Evolutionary conservation across 2,113 vertebrate genomes (phyloP).

Genomic region (Eulemur rufifrons): DNA sequence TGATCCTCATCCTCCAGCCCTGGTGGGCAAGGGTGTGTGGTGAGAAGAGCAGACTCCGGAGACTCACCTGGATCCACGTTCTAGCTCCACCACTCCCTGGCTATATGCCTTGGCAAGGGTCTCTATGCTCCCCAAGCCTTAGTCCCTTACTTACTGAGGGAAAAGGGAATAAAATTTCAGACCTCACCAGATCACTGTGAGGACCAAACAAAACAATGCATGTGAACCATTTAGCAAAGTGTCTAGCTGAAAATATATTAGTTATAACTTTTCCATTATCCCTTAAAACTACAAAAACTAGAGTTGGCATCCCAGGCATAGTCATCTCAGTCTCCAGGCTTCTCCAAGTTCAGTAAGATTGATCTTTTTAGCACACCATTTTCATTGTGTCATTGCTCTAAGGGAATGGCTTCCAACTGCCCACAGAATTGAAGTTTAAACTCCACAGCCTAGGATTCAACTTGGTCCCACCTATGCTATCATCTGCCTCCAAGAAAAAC

Average conservation of each 20-base stretch:
- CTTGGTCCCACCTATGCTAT: background rate
- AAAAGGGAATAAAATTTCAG: background rate
- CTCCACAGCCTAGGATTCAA: background rate
- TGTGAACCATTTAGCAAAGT: background rate
- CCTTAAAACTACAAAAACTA: background rate
- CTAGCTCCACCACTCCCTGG: background rate
- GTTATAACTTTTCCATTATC: no score
- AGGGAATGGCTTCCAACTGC: background rate
- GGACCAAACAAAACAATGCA: background rate
- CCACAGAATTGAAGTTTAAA: background rate
- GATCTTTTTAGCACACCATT: background rate
- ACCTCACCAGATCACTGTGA: background rate
- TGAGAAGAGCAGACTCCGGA: background rate
- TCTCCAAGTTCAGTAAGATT: background rate
- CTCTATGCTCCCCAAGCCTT: background rate
- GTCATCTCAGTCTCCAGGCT: background rate
- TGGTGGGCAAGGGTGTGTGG: fast-evolving
- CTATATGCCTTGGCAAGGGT: background rate
- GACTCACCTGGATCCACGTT: background rate
- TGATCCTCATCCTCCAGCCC: background rate
- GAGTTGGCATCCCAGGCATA: background rate
- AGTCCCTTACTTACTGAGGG: background rate
- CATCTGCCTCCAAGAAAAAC: background rate
- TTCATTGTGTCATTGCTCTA: background rate
- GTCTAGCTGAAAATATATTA: background rate